Evolutionary conservation across 2,113 vertebrate species (phyloP), one percentile per base, ranked within the genome.

Genomic region (Amblyopsis rosae): DNA sequence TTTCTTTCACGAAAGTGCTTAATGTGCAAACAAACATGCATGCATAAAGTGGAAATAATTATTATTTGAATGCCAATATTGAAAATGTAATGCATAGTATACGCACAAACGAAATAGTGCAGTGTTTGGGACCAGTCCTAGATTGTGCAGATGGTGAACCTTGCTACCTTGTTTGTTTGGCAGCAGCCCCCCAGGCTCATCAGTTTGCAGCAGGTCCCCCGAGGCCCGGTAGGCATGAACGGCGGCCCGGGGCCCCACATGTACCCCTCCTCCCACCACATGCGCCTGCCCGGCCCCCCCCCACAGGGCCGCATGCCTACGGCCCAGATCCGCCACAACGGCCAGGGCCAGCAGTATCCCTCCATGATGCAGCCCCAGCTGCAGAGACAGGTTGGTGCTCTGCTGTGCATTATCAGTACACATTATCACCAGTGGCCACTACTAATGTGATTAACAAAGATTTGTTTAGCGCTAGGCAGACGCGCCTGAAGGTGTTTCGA

Each of bases 351-450:
- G 80, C 96, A 95, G 5, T 99, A 97, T 82, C 93, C 96, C 64
- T 92, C 95, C 74, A 95, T 99, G 96, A 97, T 99, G 95, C 97
- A 99, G 88, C 94, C 96, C 51, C 96, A 98, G 86, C 93, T 99
- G 80, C 97, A 98, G 93, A 95, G 98, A 95, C 98, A 98, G 96
- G 98, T 99, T 88, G 90, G 94, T 85, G 62, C 76, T 47, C 46
- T 19, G 32, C 3, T 26, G 26, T 26, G 26, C 2, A 26, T 26
- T 26, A 26, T 26, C 26, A 26, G 26, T 26, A 41, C 35, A 41
- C 35, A 41, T 8, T 6, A 5, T 6, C 5, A 54, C 70, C 17
- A 60, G 13, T 50, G n/a, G 33, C 47, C 26, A 26, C 26, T 26
- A 55, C 54, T 26, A 33, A 13, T 35, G 12, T 59, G 32, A 26